These are phyloP conservation scores for Eumaeus atala DNA, from an alignment of 1,140 invertebrate genomes.

Conservation along the genomic window DNA sequence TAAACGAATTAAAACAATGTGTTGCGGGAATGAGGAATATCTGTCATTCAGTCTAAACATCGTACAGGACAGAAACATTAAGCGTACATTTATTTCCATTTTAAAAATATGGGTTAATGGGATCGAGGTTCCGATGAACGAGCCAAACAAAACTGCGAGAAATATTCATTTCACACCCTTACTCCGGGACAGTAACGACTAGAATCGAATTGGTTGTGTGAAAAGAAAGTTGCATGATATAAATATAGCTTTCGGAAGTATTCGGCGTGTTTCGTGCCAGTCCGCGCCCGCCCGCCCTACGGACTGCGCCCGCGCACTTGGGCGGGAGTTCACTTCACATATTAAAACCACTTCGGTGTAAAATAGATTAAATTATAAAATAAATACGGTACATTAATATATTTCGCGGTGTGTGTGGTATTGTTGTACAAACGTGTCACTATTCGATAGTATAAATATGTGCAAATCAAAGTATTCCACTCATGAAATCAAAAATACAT, in stretches of 20 bases:
- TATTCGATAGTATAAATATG: neutral
- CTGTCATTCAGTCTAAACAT: slow-evolving; percentile 12
- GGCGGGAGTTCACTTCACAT: slow-evolving; percentile 32
- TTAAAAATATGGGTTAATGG: slow-evolving; percentile 67
- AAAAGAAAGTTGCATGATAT: slow-evolving; percentile 48
- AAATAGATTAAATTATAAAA: too few species aligned
- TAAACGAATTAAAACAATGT: neutral
- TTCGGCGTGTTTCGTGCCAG: slow-evolving; percentile 47
- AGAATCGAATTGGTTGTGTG: neutral
- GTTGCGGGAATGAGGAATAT: neutral
- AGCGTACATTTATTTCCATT: slow-evolving; percentile 49
- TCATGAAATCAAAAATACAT: slow-evolving; percentile 45
- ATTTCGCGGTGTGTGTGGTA: neutral
- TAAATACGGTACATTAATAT: neutral
- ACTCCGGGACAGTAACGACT: neutral
- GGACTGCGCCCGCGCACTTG: slow-evolving; percentile 43
- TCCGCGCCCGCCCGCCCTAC: slow-evolving; percentile 51
- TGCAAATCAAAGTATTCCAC: slow-evolving; percentile 5
- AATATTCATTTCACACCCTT: neutral
- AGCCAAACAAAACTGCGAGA: neutral
- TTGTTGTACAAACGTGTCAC: too few species aligned
- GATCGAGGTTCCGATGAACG: slow-evolving; percentile 39
- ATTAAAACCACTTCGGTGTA: too few species aligned
- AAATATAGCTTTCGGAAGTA: slow-evolving; percentile 55
- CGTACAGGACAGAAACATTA: slow-evolving; percentile 32